A percentile compares a stretch with the other conserved stretches of the same genome.
These are phyloP conservation scores for Augiades crinisus DNA, from an alignment of 2,888 invertebrate species.

Conservation along the genomic window DNA sequence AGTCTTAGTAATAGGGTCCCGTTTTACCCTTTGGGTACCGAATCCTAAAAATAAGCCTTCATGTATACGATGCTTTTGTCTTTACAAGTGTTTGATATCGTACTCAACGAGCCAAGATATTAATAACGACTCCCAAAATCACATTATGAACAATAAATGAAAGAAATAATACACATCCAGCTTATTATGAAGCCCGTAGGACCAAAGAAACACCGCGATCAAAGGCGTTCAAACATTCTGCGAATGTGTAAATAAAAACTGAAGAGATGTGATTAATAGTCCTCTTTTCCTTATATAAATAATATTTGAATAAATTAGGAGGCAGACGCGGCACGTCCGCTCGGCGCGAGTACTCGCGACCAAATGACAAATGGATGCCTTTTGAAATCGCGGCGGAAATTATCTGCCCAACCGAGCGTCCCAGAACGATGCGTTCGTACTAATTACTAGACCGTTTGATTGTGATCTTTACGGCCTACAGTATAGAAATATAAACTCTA, in stretches of 20 bases:
- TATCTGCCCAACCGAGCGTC: constrained; percentile 78
- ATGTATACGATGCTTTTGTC: not conserved
- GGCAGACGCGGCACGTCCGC: constrained; percentile 69
- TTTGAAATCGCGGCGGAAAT: constrained; percentile 79
- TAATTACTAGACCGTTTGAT: constrained; percentile 79
- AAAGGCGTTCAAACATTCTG: constrained; percentile 63
- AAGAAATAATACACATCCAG: not conserved
- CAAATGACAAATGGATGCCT: constrained; percentile 78
- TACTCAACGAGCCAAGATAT: too few species aligned
- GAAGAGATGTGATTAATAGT: constrained; percentile 78
- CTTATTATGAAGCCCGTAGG: constrained; percentile 17
- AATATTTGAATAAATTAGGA: constrained; percentile 79
- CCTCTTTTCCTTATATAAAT: constrained; percentile 80
- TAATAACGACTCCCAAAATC: not conserved
- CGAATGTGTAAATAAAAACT: constrained; percentile 75
- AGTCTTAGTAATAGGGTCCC: constrained; percentile 41
- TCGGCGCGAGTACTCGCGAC: constrained; percentile 66
- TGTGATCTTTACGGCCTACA: constrained; percentile 57
- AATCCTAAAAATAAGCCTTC: too few species aligned
- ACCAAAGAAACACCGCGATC: constrained; percentile 59
- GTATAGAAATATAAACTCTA: constrained; percentile 47
- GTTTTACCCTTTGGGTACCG: too few species aligned
- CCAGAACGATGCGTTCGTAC: constrained; percentile 68
- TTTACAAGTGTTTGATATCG: too few species aligned
- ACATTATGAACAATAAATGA: not conserved